A percentile compares a stretch with the other conserved stretches of the same genome.
These are phyloP conservation scores for Orthonychiurus folsomi DNA, from an alignment of 2,888 invertebrate genomes.

Conservation along the genomic window DNA sequence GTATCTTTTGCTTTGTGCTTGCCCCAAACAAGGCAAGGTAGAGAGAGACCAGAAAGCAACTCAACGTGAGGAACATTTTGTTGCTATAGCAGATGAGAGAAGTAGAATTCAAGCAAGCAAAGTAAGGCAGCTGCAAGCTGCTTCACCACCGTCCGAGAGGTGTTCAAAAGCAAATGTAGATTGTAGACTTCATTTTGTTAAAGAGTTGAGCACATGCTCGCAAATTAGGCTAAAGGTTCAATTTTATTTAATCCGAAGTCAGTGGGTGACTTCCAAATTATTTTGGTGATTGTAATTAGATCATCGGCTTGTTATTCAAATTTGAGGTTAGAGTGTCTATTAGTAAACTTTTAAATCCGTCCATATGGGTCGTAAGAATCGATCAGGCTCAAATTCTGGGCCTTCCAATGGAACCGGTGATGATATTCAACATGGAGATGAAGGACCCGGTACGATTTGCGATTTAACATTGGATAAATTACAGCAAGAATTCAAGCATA, in stretches of 20 bases:
- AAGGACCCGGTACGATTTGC: conserved; percentile 35
- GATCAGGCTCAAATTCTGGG: conserved; percentile 27
- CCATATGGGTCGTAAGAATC: conserved; percentile 41
- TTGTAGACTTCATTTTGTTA: neutral
- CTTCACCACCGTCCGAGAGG: too few species aligned
- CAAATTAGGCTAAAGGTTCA: neutral
- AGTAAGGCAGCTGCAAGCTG: too few species aligned
- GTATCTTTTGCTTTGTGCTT: too few species aligned
- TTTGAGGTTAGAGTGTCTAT: neutral
- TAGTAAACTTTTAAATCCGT: conserved; percentile 16
- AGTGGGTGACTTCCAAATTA: too few species aligned
- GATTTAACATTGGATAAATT: too few species aligned
- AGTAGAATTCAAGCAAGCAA: too few species aligned
- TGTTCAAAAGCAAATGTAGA: too few species aligned
- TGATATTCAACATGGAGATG: conserved; percentile 36
- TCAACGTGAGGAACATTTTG: too few species aligned
- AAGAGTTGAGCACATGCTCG: neutral
- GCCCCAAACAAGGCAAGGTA: too few species aligned
- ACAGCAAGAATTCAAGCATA: too few species aligned
- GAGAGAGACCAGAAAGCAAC: too few species aligned
- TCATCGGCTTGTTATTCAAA: neutral
- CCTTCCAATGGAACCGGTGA: conserved; percentile 19
- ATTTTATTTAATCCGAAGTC: neutral
- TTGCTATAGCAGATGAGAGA: too few species aligned
- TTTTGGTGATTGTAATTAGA: neutral